Evolutionary conservation across 1,140 invertebrate genomes (phyloP), one percentile per base, ranked within the genome.

Genomic region (Pseudomyrmex pallidus): DNA sequence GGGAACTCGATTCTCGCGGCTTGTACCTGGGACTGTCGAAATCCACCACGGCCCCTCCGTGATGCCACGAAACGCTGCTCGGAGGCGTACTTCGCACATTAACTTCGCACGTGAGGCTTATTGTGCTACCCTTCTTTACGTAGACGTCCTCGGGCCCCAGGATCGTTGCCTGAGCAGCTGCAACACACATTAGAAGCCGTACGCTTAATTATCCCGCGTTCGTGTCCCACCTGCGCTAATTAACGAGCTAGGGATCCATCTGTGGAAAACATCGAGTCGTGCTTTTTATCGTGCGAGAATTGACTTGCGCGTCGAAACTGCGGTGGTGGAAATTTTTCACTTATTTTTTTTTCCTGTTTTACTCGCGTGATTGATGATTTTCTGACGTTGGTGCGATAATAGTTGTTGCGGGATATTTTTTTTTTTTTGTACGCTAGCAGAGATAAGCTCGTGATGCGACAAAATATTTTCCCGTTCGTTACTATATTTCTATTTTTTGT

Each of bases 71-170:
- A 84, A 95, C 95, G 87, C 96, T 97, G 63, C 96, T 97, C 25
- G 97, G 97, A 20, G 97, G 97, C 77, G 97, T 97, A 61, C 97
- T 97, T 92, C 98, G 97, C 61, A 97, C 96, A 93, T 98, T 98
- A 80, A 98, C 97, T 52, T 97, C 96, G 93, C 98, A 98, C 54
- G 97, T 97, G 89, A 98, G 94, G 84, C 97, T 97, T 95, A 98
- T 98, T 73, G 97, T 98, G 93, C 97, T 98, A 86, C 98, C 97
- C 91, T 97, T 97, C 94, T 98, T 98, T 88, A 98, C 97, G 92
- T 97, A 98, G 61, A 98, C 96, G 87, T 98, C 97, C 86, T 97
- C 96, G n/a, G 97, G 97, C 62, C 97, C 97, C 90, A 96, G 95
- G 87, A 98, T 98, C 89, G 96, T 96, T 35, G 98, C 98, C 92